Evolutionary conservation across 1,140 invertebrate genomes (phyloP), one percentile per base, ranked within the genome.

Genomic region (Bacillus rossius): DNA sequence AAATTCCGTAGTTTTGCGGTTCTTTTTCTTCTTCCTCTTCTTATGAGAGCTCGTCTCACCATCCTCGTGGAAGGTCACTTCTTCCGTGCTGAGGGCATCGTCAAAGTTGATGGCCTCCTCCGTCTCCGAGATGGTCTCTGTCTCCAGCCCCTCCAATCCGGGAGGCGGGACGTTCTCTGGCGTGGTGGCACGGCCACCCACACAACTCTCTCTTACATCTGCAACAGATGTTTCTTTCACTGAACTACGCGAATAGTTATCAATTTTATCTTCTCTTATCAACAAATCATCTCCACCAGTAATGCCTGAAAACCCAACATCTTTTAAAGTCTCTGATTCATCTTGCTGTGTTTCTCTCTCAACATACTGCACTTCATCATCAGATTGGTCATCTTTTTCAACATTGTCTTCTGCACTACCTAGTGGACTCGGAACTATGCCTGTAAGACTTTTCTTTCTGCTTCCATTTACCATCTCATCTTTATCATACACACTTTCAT

Each of bases 61-160:
- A 43, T 62, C 64, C 47, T 65, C 62, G 10, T 34, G 29, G 29
- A 7, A 34, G 4, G 10, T 10, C 29, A 34, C 29, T 55, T 63
- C 56, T 22, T 43, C 38, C 38, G 51, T 50, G 38, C 48, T 63
- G n/a, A 53, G 8, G 26, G 26, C 23, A 51, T 60, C 43, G 49
- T 59, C 40, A 34, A 60, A 60, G 34, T 54, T 47, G 37, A 54
- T 65, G 8, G 64, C 63, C 51, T 71, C 67, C 60, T 75, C 72
- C 52, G 69, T 69, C 47, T 86, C 84, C 1, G 86, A 88, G 59
- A 87, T 86, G 65, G 85, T 77, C 72, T 88, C 86, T 0, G 84
- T 87, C 61, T 84, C 84, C 34, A 87, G 75, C 2, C 81, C 83
- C 63, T 80, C 81, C 3, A 83, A 69, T 1, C 78, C 81, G 56